Evolutionary conservation across 2,797 vertebrate species (phyloP).

Genomic region (Diglossa cyanea): DNA sequence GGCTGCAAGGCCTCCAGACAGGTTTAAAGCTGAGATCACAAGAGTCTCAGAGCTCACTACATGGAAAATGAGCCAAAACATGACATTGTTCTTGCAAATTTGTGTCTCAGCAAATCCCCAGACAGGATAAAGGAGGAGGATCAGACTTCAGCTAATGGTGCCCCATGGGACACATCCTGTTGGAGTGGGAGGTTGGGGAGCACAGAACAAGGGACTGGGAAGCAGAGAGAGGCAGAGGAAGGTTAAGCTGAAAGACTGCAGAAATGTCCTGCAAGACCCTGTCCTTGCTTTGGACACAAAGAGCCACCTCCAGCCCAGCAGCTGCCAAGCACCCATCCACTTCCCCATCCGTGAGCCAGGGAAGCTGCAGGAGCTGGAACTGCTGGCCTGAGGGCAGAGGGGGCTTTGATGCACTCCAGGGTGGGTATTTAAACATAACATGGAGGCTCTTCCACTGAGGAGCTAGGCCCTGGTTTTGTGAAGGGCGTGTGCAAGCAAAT

Average conservation of each 20-base stretch:
- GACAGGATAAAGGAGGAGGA: background rate
- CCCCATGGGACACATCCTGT: accelerated
- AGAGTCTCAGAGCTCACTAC: background rate
- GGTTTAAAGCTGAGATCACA: background rate
- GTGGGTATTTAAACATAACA: background rate
- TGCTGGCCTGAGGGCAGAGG: accelerated
- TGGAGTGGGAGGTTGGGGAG: background rate
- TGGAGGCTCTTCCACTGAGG: background rate
- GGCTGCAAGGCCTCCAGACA: background rate
- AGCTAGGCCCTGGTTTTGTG: background rate
- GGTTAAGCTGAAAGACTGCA: background rate
- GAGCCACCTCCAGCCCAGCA: background rate
- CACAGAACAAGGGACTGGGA: background rate
- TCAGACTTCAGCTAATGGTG: background rate
- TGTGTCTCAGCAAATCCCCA: background rate
- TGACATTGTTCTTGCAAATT: background rate
- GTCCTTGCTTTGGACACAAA: background rate
- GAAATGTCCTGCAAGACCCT: background rate
- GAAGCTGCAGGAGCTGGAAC: background rate
- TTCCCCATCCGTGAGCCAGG: background rate
- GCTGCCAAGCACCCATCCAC: background rate
- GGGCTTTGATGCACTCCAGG: background rate
- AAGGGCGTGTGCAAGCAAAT: background rate
- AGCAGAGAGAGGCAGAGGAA: background rate
- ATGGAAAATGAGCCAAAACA: background rate